Evolutionary conservation across 2,888 invertebrate genomes (phyloP).

Genomic region (Hydroisotoma schaefferi): DNA sequence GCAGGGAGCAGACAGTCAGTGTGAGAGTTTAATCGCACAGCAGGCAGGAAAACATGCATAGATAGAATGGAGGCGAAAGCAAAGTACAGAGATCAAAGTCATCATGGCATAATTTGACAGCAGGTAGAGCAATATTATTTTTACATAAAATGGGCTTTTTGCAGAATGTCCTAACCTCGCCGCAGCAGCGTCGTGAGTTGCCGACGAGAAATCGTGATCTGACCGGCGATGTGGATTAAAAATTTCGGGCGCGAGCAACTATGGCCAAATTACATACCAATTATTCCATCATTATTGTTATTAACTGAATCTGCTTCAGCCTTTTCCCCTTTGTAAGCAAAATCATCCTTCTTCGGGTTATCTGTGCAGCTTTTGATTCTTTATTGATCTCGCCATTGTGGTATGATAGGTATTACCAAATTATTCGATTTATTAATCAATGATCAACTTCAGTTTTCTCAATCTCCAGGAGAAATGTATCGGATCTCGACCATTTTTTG

Average conservation of each 20-base stretch:
- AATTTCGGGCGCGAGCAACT: constrained; percentile 48
- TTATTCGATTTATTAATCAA: too few relatives aligned
- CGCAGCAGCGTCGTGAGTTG: constrained; percentile 44
- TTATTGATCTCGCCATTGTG: too few relatives aligned
- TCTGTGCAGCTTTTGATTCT: too few relatives aligned
- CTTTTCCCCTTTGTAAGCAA: too few relatives aligned
- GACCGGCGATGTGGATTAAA: constrained; percentile 48
- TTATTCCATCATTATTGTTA: constrained; percentile 49
- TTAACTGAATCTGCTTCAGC: constrained; percentile 45
- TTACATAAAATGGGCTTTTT: constrained; percentile 10
- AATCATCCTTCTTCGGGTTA: too few relatives aligned
- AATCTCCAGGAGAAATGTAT: too few relatives aligned
- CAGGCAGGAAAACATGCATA: neutral
- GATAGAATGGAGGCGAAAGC: neutral
- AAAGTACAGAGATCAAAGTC: neutral
- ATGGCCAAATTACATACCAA: constrained; percentile 49
- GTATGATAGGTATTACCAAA: too few relatives aligned
- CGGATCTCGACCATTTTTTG: too few relatives aligned
- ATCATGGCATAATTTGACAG: constrained; percentile 18
- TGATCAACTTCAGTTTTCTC: too few relatives aligned
- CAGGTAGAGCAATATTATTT: constrained; percentile 20
- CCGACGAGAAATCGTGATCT: constrained; percentile 48
- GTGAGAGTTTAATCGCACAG: too few relatives aligned
- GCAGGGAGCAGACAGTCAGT: too few relatives aligned
- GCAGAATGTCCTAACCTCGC: constrained; percentile 28